Conservation (phyloP, 2,113 vertebrate genomes). For the Rhipidura dahli region DNA sequence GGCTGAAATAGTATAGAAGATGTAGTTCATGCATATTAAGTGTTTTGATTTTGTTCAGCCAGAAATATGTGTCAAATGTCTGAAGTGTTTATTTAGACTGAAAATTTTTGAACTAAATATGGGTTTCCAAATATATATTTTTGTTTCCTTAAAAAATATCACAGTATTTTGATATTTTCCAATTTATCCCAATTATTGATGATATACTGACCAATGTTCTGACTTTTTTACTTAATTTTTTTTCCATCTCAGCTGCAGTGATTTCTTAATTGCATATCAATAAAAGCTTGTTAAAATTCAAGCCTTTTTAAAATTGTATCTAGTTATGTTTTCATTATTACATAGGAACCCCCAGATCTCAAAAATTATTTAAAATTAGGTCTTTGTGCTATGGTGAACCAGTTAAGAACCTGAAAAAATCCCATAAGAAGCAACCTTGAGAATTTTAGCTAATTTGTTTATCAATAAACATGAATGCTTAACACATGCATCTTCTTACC, state of each 20-base stretch:
- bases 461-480: not conserved
- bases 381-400: not conserved
- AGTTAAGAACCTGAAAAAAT: not conserved
- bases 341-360: not conserved
- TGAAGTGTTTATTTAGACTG: not conserved
- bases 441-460: not conserved
- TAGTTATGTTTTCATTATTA: not conserved
- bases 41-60: not conserved
- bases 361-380: not conserved
- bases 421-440: not conserved
- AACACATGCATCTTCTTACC: not conserved
- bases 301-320: not conserved
- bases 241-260: not conserved
- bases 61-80: not conserved
- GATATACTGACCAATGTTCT: not conserved
- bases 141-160: not conserved
- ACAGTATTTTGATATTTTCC: not conserved
- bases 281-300: not conserved
- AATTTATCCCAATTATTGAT: not conserved
- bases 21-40: not conserved
- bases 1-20: not conserved
- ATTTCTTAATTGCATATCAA: not conserved
- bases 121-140: not conserved
- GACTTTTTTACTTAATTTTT: not conserved
- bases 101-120: not conserved